These are phyloP conservation scores for Drosophila kanekoi DNA, from an alignment of 2,888 invertebrate genomes.

Conservation along the genomic window DNA sequence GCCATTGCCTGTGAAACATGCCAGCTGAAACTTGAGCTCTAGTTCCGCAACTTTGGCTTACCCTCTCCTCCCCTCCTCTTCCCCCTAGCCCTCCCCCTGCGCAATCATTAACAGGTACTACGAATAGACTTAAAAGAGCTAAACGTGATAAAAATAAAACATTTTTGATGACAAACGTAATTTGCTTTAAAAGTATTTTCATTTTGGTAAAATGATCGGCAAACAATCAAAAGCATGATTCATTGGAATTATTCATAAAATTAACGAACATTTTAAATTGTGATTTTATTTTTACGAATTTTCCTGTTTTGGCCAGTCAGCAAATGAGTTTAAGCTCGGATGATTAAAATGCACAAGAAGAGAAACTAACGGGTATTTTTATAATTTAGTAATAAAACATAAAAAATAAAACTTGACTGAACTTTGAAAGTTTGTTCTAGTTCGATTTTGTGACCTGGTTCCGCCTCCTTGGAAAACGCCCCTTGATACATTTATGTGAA, in stretches of 20 bases:
- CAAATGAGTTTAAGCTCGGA: neutral
- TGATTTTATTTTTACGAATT: neutral
- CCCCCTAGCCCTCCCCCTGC: neutral
- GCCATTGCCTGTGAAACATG: constrained; percentile 26
- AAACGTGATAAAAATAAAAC: neutral
- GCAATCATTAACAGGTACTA: constrained; percentile 21
- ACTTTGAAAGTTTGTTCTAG: too few species aligned
- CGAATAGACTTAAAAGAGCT: neutral
- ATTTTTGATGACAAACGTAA: constrained; percentile 21
- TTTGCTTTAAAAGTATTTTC: neutral
- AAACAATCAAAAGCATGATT: neutral
- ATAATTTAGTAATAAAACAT: too few species aligned
- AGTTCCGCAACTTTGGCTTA: constrained; percentile 4
- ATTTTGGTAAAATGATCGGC: neutral
- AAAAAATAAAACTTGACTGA: too few species aligned
- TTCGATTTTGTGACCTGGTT: too few species aligned
- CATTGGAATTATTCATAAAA: neutral
- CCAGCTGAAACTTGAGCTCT: constrained; percentile 20
- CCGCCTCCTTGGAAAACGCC: too few species aligned
- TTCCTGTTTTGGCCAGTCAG: neutral
- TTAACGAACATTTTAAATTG: neutral
- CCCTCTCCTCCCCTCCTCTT: neutral
- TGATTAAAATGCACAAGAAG: neutral
- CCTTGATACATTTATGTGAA: too few species aligned
- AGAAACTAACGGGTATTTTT: too few species aligned